Conservation (phyloP, 2,888 invertebrate genomes). For the Papilio demoleus region DNA sequence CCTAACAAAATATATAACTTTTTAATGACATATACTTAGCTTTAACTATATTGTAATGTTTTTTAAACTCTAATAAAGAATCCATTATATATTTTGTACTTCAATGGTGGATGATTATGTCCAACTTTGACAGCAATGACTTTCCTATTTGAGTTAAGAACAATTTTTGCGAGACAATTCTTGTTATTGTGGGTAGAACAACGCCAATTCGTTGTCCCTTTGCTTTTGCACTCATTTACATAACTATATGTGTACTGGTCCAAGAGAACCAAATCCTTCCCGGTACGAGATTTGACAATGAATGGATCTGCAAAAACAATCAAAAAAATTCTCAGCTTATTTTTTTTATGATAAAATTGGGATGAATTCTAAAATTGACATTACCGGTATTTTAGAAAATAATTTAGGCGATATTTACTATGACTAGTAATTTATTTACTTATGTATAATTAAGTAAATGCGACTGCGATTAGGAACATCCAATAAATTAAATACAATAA, state of each 20-base stretch:
- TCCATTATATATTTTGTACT: conserved; percentile 67
- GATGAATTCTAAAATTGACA: not conserved
- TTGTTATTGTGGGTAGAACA: conserved; percentile 75
- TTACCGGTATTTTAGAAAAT: too few relatives aligned
- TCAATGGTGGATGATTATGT: conserved; percentile 69
- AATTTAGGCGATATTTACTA: not conserved
- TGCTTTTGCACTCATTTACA: conserved; percentile 68
- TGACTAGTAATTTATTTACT: not conserved
- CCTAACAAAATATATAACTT: too few relatives aligned
- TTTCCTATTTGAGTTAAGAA: conserved; percentile 57
- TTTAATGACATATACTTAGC: too few relatives aligned
- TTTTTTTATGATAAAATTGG: not conserved
- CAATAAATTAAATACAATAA: not conserved
- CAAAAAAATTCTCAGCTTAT: not conserved
- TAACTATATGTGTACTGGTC: conserved; percentile 74
- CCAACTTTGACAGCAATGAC: conserved; percentile 50
- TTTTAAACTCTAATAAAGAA: conserved; percentile 37
- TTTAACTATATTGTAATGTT: too few relatives aligned
- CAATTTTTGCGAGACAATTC: conserved; percentile 66
- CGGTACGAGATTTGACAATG: conserved; percentile 47
- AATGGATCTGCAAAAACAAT: conserved; percentile 2
- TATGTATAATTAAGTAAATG: not conserved
- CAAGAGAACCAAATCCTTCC: conserved; percentile 67
- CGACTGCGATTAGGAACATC: not conserved
- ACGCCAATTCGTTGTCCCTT: conserved; percentile 68